Base-by-base conservation (phyloP, 2,797 vertebrate species). In the Momotus momota region DNA sequence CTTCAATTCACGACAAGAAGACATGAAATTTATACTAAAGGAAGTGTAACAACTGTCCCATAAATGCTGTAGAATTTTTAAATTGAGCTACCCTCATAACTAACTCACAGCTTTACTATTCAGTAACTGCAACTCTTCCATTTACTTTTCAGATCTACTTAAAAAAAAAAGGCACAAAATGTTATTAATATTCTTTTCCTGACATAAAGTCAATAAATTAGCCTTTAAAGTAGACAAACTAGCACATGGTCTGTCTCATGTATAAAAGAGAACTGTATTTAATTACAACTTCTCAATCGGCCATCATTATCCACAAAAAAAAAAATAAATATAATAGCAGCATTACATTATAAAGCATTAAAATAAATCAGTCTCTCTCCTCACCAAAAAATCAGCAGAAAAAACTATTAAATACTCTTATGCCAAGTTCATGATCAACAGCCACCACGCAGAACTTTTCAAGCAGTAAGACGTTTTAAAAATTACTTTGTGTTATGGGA, bases 161-260 rank as follows among this genome's bases (percentile, higher is more conserved):
- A 1, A 26, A 3, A 64, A 75, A 55, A 62, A 71, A 54, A 66
- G 31, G 2, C 21, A 90, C 29, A 81, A 64, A 86, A 69, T 10
- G 8, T 43, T 72, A 69, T n/a, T 70, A 73, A 11, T 69, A 35
- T 60, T 83, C n/a, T 81, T 84, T 88, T 94, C 55, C 13, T 84
- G 46, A 8, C 23, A 48, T 18, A 2, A 75, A 77, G 55, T 60
- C 41, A 61, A 51, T 49, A 84, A 67, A 88, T 60, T 35, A 80
- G 31, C 15, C 55, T 77, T 91, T 88, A 57, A 45, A 58, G 72
- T 65, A 93, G 54, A 83, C 27, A 69, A 82, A 71, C 27, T 46
- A 88, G 29, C 54, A 88, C 1, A 1, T 15, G 15, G 64, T 87
- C 52, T 83, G 25, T 74, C 84, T 91, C 41, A 49, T 3, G 1